Evolutionary conservation across 2,113 vertebrate genomes (phyloP), one percentile per base, ranked within the genome.

Genomic region (Paramisgurnus dabryanus): DNA sequence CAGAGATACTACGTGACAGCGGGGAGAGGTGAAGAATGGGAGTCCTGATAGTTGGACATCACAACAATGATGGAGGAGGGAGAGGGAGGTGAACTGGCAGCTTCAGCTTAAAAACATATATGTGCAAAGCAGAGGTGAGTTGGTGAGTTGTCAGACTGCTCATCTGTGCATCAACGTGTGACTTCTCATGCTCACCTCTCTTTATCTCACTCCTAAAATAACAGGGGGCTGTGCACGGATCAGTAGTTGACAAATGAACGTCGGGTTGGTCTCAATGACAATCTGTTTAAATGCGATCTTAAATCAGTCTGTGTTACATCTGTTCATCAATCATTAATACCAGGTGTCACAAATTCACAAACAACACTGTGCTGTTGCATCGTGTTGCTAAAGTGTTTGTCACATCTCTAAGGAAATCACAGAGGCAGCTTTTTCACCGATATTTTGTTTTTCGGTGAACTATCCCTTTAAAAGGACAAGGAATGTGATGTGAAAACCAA

Each of bases 11-110:
- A 57, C 13, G 27, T 55, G 55, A 75, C 50, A 73, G 69, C 39
- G 49, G 66, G 79, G 70, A 45, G 40, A 61, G 70, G 69, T 55
- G 47, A 58, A 66, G 40, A 50, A 47, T 70, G 72, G 4, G 40
- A 60, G 65, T 49, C 40, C 66, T 80, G 76, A 85, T 78, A 49
- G 78, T 80, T 82, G 76, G 66, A 79, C 27, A 57, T 40, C 1
- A 15, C 49, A 74, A 84, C 74, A 71, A 53, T 80, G 82, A 82
- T 77, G 67, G 66, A 79, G 27, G 49, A 34, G 70, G 53, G 49
- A 57, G 57, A 57, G 7, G 18, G n/a, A 74, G 64, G 43, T 9
- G 27, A 34, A 34, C 47, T 4, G 41, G 22, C 64, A 69, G 74
- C 61, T 71, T 64, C 43, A 77, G 27, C 27, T 41, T 67, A 71